These are phyloP conservation scores for Neoascia interrupta DNA, from an alignment of 2,888 invertebrate species.

Conservation along the genomic window DNA sequence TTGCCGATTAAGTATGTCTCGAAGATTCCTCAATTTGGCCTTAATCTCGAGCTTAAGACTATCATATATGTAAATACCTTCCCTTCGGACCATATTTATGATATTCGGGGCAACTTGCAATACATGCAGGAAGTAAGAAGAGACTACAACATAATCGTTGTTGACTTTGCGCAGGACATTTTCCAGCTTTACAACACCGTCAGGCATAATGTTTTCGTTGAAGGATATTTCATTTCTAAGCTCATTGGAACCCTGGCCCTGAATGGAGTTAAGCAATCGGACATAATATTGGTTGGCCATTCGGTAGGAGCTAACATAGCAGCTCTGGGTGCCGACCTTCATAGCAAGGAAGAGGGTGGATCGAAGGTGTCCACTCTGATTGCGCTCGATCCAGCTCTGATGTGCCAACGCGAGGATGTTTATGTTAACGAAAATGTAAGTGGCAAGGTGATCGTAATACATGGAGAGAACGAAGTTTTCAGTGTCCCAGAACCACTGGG, in stretches of 20 bases:
- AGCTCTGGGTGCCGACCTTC: slow-evolving; percentile 73
- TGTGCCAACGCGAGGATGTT: slow-evolving; percentile 74
- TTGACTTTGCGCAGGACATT: slow-evolving; percentile 75
- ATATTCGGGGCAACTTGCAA: slow-evolving; percentile 74
- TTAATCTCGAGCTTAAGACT: slow-evolving; percentile 73
- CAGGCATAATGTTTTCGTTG: slow-evolving; percentile 74
- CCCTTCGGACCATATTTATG: slow-evolving; percentile 73
- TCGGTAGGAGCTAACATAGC: slow-evolving; percentile 78
- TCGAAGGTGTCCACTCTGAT: slow-evolving; percentile 56
- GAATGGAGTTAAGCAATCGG: slow-evolving; percentile 42
- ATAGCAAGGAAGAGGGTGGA: not conserved
- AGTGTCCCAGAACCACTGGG: slow-evolving; percentile 74
- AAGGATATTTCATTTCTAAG: slow-evolving; percentile 75
- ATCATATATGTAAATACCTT: slow-evolving; percentile 76
- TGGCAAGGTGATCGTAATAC: slow-evolving; percentile 74
- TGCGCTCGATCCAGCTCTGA: slow-evolving; percentile 76
- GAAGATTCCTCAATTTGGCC: slow-evolving; percentile 75
- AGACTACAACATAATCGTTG: slow-evolving; percentile 75
- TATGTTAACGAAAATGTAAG: slow-evolving; percentile 70
- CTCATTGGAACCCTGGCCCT: slow-evolving; percentile 71
- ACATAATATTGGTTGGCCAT: slow-evolving; percentile 75
- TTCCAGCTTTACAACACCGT: slow-evolving; percentile 75
- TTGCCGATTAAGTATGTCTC: slow-evolving; percentile 75
- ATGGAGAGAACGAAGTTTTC: slow-evolving; percentile 76
- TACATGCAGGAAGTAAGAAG: slow-evolving; percentile 73